Percentiles rank a stretch among this genome's conserved stretches.
Evolutionary conservation across 2,113 vertebrate genomes (phyloP).

Genomic region (Hydrolagus affinis): DNA sequence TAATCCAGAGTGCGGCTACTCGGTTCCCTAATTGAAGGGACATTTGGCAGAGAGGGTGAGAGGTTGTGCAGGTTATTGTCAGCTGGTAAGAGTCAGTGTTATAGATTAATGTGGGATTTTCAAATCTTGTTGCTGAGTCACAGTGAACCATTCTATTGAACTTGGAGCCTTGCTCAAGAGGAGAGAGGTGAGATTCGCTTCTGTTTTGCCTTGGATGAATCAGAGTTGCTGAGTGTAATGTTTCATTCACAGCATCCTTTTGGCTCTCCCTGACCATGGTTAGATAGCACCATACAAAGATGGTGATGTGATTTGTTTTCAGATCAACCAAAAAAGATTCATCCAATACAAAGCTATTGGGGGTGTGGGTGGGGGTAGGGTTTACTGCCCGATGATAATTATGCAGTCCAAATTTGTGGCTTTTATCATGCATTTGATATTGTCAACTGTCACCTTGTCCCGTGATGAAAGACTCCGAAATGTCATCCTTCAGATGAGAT

Average conservation of each 20-base stretch:
- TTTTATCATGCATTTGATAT: no score
- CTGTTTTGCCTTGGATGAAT: background rate
- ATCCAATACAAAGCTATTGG: background rate
- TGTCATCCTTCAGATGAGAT: no score
- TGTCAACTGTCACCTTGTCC: no score
- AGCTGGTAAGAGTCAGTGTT: background rate
- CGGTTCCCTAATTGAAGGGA: no score
- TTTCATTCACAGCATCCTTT: background rate
- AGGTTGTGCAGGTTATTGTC: background rate
- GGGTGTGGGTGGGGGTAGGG: no score
- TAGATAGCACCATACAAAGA: conserved; percentile 36
- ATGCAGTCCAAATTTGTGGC: no score
- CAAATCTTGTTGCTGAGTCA: background rate
- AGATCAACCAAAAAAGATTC: conserved; percentile 10
- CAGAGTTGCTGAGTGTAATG: background rate
- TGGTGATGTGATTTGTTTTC: conserved; percentile 31
- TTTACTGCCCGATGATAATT: no score
- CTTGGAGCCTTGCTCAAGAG: background rate
- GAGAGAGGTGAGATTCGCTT: no score
- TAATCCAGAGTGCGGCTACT: background rate
- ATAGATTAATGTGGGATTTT: background rate
- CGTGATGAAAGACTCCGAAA: no score
- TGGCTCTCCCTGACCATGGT: background rate
- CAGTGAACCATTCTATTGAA: background rate
- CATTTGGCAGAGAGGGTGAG: no score